phyloP scores from a whole-genome alignment of 1,140 invertebrate species.

The Geopemphigus sp. region DNA sequence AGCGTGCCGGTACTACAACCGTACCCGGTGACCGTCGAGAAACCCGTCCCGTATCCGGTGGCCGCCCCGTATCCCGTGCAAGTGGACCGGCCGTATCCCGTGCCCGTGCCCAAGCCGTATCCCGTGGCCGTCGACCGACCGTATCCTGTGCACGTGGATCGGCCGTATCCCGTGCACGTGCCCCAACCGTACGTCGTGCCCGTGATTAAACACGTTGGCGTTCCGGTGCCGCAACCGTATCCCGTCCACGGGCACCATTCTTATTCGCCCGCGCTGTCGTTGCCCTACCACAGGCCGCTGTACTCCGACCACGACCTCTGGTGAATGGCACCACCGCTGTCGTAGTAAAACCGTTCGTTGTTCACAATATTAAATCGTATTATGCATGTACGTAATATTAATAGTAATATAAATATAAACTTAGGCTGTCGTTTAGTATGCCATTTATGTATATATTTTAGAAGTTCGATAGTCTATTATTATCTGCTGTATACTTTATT shows the following conservation, averaged over 20 bases:
- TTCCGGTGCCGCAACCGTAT: constrained; percentile 28
- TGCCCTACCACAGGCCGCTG: constrained; percentile 11
- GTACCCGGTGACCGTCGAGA: constrained; percentile 52
- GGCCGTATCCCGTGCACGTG: constrained; percentile 51
- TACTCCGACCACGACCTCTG: constrained; percentile 38
- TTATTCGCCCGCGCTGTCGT: constrained; percentile 6
- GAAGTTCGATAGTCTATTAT: no score
- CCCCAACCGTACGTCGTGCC: constrained; percentile 50
- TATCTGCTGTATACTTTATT: no score
- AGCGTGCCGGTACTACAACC: constrained; percentile 52
- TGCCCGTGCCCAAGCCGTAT: constrained; percentile 52
- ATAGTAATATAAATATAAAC: no score
- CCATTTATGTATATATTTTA: no score
- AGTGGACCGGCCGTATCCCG: constrained; percentile 52
- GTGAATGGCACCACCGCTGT: neutral
- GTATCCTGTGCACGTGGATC: constrained; percentile 51
- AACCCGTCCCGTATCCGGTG: constrained; percentile 52
- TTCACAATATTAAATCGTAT: no score
- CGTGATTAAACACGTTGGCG: constrained; percentile 46
- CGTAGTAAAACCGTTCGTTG: no score
- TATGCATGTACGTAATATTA: no score
- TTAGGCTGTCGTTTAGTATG: no score
- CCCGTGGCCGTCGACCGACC: constrained; percentile 52
- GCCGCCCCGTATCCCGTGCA: constrained; percentile 53
- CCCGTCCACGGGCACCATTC: constrained; percentile 23